A percentile compares a stretch with the other conserved stretches of the same genome.
Conservation (phyloP, 2,888 invertebrate genomes). For the Bimastos eiseni region DNA sequence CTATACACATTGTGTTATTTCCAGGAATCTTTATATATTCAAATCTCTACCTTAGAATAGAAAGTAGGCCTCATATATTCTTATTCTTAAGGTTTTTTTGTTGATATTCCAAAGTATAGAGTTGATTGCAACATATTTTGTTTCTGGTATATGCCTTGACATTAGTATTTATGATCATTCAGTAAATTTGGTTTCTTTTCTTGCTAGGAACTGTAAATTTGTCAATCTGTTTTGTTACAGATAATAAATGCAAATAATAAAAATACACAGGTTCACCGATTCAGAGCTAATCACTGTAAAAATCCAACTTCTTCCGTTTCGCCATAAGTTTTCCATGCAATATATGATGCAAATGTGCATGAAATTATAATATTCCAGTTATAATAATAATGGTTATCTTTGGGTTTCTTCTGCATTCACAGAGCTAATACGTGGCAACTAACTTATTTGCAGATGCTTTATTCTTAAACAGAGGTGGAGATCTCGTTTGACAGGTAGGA, state of each 20-base stretch:
- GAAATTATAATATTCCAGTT: background rate
- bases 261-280: too few relatives aligned
- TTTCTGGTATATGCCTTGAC: background rate
- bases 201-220: background rate
- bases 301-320: too few relatives aligned
- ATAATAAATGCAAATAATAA: too few relatives aligned
- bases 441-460: background rate
- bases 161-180: background rate
- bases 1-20: background rate
- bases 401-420: background rate
- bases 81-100: background rate
- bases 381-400: background rate
- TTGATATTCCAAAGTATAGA: background rate
- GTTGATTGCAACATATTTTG: background rate
- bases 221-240: background rate
- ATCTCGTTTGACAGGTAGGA: too few relatives aligned
- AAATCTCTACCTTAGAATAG: too few relatives aligned
- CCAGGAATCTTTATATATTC: too few relatives aligned
- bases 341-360: background rate
- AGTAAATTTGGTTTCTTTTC: background rate
- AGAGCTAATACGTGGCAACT: background rate
- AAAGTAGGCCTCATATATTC: too few relatives aligned
- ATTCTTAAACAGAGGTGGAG: too few relatives aligned
- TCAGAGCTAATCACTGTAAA: too few relatives aligned
- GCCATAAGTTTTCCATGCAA: too few relatives aligned